phyloP scores from a whole-genome alignment of 2,113 vertebrate species.

The Synodontis membranacea region DNA sequence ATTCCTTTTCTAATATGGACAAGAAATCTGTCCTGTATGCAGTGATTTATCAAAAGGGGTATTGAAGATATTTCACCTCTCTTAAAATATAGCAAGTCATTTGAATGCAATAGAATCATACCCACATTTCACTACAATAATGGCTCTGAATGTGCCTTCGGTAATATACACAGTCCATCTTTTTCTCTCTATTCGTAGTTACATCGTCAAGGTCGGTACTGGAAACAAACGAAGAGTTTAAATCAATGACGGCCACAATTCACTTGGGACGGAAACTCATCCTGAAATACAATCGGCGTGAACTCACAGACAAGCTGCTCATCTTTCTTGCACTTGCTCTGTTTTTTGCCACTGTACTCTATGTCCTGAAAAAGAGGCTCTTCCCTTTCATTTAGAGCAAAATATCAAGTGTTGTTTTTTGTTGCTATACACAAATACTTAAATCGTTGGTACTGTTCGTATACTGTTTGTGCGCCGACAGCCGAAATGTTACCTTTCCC shows the following conservation, averaged over 20 bases:
- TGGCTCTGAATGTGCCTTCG: not conserved
- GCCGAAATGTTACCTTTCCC: not conserved
- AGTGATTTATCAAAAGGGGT: not conserved
- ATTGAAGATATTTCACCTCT: not conserved
- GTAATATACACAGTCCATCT: not conserved
- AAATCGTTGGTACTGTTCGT: not conserved
- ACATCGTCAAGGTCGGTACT: constrained; percentile 89
- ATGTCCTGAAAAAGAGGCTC: constrained; percentile 95
- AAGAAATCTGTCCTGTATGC: not conserved
- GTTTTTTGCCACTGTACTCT: constrained; percentile 91
- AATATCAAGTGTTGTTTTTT: not conserved
- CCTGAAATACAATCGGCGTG: constrained; percentile 94
- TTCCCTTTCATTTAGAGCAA: constrained; percentile 82
- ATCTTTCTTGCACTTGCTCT: constrained; percentile 93
- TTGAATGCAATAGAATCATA: not conserved
- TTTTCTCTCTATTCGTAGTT: constrained; percentile 69
- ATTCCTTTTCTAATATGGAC: not conserved
- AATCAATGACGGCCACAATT: constrained; percentile 94
- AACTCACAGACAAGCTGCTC: constrained; percentile 94
- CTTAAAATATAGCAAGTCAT: not conserved
- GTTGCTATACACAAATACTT: not conserved
- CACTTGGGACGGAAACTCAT: constrained; percentile 93
- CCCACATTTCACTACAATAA: not conserved
- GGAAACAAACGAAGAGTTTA: constrained; percentile 94
- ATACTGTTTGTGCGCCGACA: not conserved